Evolutionary conservation across 2,113 vertebrate genomes (phyloP).

Genomic region (Passerina amoena): DNA sequence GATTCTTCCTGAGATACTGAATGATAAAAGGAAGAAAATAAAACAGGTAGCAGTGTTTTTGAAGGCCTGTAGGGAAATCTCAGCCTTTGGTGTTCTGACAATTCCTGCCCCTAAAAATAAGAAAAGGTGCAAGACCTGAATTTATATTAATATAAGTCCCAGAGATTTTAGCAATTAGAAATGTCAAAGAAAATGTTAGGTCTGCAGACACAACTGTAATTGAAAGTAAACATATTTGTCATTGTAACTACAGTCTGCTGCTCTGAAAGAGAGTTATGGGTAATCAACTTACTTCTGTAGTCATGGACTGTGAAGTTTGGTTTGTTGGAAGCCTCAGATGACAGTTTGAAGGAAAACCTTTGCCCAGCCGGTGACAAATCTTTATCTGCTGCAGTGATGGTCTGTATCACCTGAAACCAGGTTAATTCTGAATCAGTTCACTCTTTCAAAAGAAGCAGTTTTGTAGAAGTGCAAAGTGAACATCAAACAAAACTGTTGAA

Average conservation of each 20-base stretch:
- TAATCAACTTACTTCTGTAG: constrained; percentile 89
- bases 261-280: not conserved
- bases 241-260: not conserved
- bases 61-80: not conserved
- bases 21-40: constrained; percentile 43
- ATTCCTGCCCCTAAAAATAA: constrained; percentile 21
- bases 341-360: constrained; percentile 88
- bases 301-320: constrained; percentile 95
- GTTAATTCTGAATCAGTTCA: constrained; percentile 13
- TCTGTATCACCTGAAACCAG: constrained; percentile 90
- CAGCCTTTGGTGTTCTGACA: constrained; percentile 16
- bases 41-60: constrained; percentile 12
- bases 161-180: not conserved
- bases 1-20: constrained; percentile 18
- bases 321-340: constrained; percentile 84
- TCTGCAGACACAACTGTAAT: not conserved
- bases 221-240: not conserved
- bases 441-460: not conserved
- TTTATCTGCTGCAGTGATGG: constrained; percentile 86
- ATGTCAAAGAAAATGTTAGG: not conserved
- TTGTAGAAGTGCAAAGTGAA: not conserved
- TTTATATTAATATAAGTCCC: not conserved
- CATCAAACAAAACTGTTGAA: not conserved
- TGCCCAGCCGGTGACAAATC: constrained; percentile 89
- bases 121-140: constrained; percentile 5